Evolutionary conservation across 2,113 vertebrate genomes (phyloP).

Genomic region (Gyps fulvus): DNA sequence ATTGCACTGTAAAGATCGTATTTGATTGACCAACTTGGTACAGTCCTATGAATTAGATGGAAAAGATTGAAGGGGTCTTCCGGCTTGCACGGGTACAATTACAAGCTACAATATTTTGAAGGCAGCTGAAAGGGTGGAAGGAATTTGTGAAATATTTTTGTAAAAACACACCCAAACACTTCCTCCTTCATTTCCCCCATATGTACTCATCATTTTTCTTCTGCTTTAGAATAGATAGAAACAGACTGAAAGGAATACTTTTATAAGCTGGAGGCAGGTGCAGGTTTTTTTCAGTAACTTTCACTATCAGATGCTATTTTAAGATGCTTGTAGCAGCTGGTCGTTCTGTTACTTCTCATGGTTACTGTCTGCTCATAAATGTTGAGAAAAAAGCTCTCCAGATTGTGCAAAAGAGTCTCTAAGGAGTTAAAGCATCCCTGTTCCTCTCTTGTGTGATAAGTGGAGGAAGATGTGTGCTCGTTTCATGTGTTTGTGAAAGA

Average conservation of each 20-base stretch:
- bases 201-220: constrained; percentile 27
- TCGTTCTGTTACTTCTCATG: not conserved
- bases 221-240: not conserved
- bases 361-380: not conserved
- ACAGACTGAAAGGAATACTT: constrained; percentile 6
- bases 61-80: not conserved
- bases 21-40: not conserved
- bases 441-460: not conserved
- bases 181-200: constrained; percentile 18
- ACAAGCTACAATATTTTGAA: not conserved
- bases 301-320: constrained; percentile 51
- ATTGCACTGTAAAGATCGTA: not conserved
- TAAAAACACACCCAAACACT: constrained; percentile 36
- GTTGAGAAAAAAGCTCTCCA: constrained; percentile 6
- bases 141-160: constrained; percentile 25
- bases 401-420: not conserved
- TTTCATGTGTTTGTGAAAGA: not conserved
- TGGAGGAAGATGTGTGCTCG: not conserved
- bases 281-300: not conserved
- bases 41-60: not conserved
- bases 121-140: constrained; percentile 4
- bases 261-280: constrained; percentile 45
- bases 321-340: not conserved
- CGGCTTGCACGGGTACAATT: not conserved
- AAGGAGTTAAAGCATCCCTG: not conserved